Evolutionary conservation across 2,113 vertebrate genomes (phyloP), one percentile per base, ranked within the genome.

Genomic region (Caranx ignobilis): DNA sequence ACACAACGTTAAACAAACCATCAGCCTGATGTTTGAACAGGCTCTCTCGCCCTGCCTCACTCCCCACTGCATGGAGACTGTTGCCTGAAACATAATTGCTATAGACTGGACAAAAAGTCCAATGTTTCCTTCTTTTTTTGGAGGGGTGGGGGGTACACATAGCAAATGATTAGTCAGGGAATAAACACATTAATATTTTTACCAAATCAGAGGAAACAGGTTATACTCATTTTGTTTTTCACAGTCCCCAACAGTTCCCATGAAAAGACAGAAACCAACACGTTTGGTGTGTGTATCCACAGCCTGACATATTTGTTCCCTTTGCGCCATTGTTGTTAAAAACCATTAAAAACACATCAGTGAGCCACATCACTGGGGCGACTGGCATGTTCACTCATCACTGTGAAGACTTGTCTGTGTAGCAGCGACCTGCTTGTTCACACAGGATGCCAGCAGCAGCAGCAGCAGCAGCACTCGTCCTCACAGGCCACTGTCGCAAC

Each of bases 21-120:
- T 69, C 60, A 19, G 1, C 37, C 39, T 62, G 67, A 35, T 84
- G 81, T 90, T 90, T 84, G 78, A 84, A 79, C 69, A 76, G 66
- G 21, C 62, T 39, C 45, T 19, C 55, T 61, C 43, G 3, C 34
- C 11, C 63, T 34, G 19, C 13, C 67, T 48, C 48, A 0, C 48
- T 55, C 43, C 54, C 19, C 48, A 5, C 21, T 1, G 26, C 18
- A 41, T 6, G 21, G 2, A 2, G 16, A 47, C 50, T 34, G 50
- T 71, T 31, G 68, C 39, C 59, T n/a, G 32, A 32, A 11, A 74
- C 13, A 21, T 16, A 62, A 76, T 26, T 26, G 39, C 31, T 18
- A 62, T 21, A 47, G 4, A n/a, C 3, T 4, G n/a, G n/a, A 47
- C 31, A 66, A 61, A 41, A 71, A 50, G 31, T 54, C 57, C n/a